These are phyloP conservation scores for Bugula neritina DNA, from an alignment of 2,888 invertebrate genomes.

Conservation along the genomic window DNA sequence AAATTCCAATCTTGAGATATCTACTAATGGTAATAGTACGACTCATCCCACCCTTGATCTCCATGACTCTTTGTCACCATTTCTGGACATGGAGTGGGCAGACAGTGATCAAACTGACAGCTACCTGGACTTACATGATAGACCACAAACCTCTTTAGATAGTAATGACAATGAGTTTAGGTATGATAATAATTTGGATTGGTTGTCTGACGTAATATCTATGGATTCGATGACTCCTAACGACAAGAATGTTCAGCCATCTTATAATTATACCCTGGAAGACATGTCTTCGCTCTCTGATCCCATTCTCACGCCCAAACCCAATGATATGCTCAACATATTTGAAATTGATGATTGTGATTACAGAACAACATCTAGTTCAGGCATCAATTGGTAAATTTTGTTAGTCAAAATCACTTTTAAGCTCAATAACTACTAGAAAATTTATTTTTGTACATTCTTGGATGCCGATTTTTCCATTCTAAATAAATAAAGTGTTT, in stretches of 20 bases:
- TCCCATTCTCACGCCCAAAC: not conserved
- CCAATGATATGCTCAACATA: constrained; percentile 4
- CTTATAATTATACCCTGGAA: not conserved
- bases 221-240: not conserved
- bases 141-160: not conserved
- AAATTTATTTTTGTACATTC: not conserved
- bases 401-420: not conserved
- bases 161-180: not conserved
- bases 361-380: not conserved
- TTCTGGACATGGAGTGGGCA: constrained; percentile 11
- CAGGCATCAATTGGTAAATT: constrained; percentile 12
- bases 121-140: not conserved
- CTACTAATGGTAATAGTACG: not conserved
- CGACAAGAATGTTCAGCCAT: not conserved
- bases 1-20: no score
- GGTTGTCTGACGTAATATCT: constrained; percentile 13
- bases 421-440: not conserved
- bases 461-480: no score
- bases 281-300: not conserved
- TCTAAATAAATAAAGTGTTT: no score
- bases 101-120: not conserved
- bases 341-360: constrained; percentile 1
- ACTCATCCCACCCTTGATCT: not conserved
- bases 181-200: not conserved
- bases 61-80: not conserved